Evolutionary conservation across 2,797 vertebrate genomes (phyloP), one percentile per base, ranked within the genome.

Genomic region (Cyprinella venusta): DNA sequence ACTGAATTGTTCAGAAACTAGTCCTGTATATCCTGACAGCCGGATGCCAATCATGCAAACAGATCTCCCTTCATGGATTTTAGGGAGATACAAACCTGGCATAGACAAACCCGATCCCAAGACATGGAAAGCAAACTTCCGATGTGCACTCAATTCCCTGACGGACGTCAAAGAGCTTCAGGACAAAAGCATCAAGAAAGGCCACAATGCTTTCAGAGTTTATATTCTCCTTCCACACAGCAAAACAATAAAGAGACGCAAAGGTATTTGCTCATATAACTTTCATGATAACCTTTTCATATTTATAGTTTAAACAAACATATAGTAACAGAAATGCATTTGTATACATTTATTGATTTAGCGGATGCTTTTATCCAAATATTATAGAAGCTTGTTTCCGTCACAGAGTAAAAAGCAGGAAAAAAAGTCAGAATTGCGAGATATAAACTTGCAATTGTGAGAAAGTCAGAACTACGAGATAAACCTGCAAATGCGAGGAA

Each of bases 71-170:
- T 71, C 0, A 10, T 70, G 48, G 36, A 30, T 82, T 84, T 79
- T 71, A 96, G 95, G 95, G 6, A 92, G 93, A 68, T 94, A 93
- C 83, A 92, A 85, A 82, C 94, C 94, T 12, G 94, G 91, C 21
- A 90, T 91, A 89, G 93, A 96, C 90, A 92, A 92, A 26, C 95
- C 95, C 0, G 95, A 96, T 82, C 94, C 95, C 9, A 96, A 96
- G 89, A 95, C 95, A 0, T 96, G 95, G 95, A 96, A 96, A 86
- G 95, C 95, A 0, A 96, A 96, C 83, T 96, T 96, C 88, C 91
- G 95, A 80, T 96, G 95, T 38, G 95, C 95, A 5, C 89, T 96
- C 76, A 95, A 95, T 82, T 95, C 95, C 10, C 89, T 96, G 74
- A 91, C 92, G 0, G 95, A 95, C 40, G 90, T 96, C 70, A 91